These are phyloP conservation scores for Eudasyphora cyanicolor DNA, from an alignment of 2,888 invertebrate species.

Conservation along the genomic window DNA sequence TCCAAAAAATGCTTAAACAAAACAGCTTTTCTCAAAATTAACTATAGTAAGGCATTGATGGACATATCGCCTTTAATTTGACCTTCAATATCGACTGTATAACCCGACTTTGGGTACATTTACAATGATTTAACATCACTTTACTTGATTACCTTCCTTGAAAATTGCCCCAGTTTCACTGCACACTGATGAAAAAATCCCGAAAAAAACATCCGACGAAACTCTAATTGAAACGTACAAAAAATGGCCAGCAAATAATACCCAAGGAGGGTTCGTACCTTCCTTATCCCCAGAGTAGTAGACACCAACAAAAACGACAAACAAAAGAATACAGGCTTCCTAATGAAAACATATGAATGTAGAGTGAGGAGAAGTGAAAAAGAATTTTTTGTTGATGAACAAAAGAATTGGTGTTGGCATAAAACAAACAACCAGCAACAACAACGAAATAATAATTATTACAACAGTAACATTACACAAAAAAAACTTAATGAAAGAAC, in stretches of 20 bases:
- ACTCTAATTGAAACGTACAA: not conserved
- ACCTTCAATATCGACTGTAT: no score
- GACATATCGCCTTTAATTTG: no score
- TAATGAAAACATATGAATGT: not conserved
- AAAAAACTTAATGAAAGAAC: constrained; percentile 18
- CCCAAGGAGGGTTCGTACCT: not conserved
- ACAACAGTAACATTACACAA: constrained; percentile 13
- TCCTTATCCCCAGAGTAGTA: no score
- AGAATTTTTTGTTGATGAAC: constrained; percentile 21
- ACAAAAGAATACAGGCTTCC: not conserved
- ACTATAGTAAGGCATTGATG: no score
- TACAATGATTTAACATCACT: no score
- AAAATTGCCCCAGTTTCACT: no score
- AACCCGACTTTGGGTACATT: no score
- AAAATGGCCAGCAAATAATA: not conserved
- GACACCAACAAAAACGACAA: not conserved
- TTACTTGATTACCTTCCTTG: no score
- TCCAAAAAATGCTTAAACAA: no score
- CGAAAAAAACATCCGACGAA: no score
- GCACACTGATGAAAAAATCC: no score
- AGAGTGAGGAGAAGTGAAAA: not conserved
- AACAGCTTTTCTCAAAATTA: no score
- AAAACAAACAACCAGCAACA: not conserved
- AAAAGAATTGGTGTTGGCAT: constrained; percentile 25
- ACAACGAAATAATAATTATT: not conserved